These are phyloP conservation scores for Leptinotarsa haldemani DNA, from an alignment of 2,888 invertebrate genomes.

Conservation along the genomic window DNA sequence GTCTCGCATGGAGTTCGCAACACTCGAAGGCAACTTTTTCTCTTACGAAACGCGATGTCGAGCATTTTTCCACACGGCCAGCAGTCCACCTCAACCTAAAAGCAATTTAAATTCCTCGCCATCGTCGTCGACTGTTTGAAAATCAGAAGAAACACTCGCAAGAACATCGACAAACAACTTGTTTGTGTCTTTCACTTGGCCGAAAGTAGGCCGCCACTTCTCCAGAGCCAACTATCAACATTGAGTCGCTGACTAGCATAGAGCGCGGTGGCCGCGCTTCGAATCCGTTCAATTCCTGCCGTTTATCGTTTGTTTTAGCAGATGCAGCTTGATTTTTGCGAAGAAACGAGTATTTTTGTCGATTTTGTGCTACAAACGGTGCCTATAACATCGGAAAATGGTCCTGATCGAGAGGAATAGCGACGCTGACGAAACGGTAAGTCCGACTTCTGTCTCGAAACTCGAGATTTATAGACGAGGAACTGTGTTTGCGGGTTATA, in stretches of 20 bases:
- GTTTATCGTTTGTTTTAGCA: conserved; percentile 16
- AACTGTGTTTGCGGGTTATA: conserved; percentile 12
- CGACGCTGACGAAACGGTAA: conserved; percentile 59
- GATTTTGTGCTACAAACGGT: conserved; percentile 22
- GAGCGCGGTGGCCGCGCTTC: conserved; percentile 56
- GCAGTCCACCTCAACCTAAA: conserved; percentile 23
- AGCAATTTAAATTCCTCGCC: conserved; percentile 20
- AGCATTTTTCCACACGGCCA: conserved; percentile 11
- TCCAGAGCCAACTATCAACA: conserved; percentile 54
- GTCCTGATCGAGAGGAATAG: conserved; percentile 57
- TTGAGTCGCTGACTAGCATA: conserved; percentile 59
- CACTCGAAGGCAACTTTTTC: not conserved
- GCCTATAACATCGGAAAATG: conserved; percentile 47
- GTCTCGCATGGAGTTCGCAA: not conserved
- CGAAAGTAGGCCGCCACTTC: conserved; percentile 61
- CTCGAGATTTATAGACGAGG: not conserved
- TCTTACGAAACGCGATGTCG: conserved; percentile 14
- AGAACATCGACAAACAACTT: conserved; percentile 37
- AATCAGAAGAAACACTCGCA: conserved; percentile 18
- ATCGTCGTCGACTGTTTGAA: conserved; percentile 16
- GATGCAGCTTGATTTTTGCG: conserved; percentile 27
- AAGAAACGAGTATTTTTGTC: conserved; percentile 14
- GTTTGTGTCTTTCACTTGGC: conserved; percentile 59
- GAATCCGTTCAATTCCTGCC: conserved; percentile 21
- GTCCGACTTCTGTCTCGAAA: conserved; percentile 38